Conservation (phyloP, 2,888 invertebrate genomes). For the Hirtodrosophila alboralis region DNA sequence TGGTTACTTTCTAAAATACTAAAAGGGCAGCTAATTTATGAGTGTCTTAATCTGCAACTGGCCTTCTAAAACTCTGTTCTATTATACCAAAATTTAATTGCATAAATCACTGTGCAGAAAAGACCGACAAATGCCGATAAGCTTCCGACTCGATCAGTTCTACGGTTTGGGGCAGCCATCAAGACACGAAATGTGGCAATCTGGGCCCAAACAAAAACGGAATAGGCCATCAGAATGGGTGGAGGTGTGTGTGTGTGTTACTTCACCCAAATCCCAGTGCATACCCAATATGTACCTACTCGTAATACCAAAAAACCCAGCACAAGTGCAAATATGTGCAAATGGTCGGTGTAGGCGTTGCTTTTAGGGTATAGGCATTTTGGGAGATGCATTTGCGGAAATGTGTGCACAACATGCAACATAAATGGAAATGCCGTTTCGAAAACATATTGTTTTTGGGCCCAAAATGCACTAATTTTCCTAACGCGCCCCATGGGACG, state of each 20-base stretch:
- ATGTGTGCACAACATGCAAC: slow-evolving; percentile 79
- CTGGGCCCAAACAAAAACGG: slow-evolving; percentile 59
- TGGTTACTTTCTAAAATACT: background rate
- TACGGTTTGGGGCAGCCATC: slow-evolving; percentile 28
- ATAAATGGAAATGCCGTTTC: slow-evolving; percentile 76
- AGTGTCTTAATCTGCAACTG: background rate
- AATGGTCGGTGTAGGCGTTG: slow-evolving; percentile 37
- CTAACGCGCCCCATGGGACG: slow-evolving; percentile 69
- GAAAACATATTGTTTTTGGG: slow-evolving; percentile 80
- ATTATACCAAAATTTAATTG: slow-evolving; percentile 8
- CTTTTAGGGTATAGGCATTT: background rate
- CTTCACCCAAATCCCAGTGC: slow-evolving; percentile 40
- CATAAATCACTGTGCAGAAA: slow-evolving; percentile 47
- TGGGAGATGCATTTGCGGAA: slow-evolving; percentile 71
- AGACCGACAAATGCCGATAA: slow-evolving; percentile 33
- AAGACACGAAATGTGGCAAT: slow-evolving; percentile 54
- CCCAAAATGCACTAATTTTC: slow-evolving; percentile 77
- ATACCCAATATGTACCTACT: slow-evolving; percentile 49
- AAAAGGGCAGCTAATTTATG: background rate
- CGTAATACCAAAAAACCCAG: slow-evolving; percentile 31
- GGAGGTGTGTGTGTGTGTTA: background rate
- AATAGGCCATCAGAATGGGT: slow-evolving; percentile 41
- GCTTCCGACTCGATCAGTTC: slow-evolving; percentile 41
- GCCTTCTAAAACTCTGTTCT: background rate
- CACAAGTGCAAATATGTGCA: slow-evolving; percentile 61